Conservation (phyloP, 2,113 vertebrate genomes). For the Tetrax tetrax region DNA sequence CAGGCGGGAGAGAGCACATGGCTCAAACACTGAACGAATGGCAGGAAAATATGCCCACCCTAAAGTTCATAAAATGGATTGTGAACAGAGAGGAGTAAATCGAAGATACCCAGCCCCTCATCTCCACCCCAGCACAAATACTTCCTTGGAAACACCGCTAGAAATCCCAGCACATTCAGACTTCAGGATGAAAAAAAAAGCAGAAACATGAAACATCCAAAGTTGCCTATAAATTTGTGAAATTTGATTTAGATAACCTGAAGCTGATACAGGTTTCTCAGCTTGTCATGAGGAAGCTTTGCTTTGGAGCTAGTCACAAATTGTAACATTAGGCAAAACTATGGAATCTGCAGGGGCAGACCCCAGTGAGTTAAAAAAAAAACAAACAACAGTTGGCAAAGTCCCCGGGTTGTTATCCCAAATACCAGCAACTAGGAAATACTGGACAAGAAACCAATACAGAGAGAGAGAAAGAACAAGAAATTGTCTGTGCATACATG, state of each 20-base stretch:
- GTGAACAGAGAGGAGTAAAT: background rate
- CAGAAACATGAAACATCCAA: background rate
- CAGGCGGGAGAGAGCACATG: fast-evolving
- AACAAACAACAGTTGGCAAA: background rate
- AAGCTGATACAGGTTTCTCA: background rate
- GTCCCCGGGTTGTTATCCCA: background rate
- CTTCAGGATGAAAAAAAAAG: background rate
- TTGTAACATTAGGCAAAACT: background rate
- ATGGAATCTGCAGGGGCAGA: background rate
- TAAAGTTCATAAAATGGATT: background rate
- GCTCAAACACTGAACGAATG: background rate
- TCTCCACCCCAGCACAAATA: background rate
- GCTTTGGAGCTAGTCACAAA: background rate
- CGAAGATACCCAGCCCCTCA: background rate
- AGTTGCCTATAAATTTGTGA: background rate
- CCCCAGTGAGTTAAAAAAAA: background rate
- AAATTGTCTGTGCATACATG: fast-evolving
- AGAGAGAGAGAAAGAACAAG: background rate
- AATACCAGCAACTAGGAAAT: background rate
- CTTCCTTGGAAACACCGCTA: background rate
- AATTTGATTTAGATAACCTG: background rate
- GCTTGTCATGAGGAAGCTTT: background rate
- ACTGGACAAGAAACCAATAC: background rate
- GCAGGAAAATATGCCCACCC: background rate
- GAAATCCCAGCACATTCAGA: background rate